Percentiles rank a stretch among this genome's conserved stretches.
phyloP scores from a whole-genome alignment of 2,797 vertebrate genomes.

The Dendrocincla tyrannina region DNA sequence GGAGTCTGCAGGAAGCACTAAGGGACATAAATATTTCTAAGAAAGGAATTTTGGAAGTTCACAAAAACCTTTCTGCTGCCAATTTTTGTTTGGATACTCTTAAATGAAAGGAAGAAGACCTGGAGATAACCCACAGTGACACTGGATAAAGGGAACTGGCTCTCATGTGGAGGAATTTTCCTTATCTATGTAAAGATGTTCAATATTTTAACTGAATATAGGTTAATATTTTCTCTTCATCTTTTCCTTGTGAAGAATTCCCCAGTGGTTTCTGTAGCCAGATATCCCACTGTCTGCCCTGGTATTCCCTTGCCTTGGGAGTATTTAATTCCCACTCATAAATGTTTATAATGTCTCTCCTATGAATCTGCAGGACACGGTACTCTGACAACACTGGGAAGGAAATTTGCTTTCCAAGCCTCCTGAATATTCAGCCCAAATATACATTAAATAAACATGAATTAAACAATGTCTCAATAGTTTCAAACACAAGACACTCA shows the following conservation, averaged over 20 bases:
- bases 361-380: background rate
- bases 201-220: background rate
- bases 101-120: background rate
- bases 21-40: background rate
- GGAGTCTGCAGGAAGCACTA: background rate
- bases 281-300: background rate
- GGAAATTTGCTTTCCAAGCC: background rate
- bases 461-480: background rate
- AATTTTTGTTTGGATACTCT: background rate
- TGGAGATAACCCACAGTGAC: rapidly evolving
- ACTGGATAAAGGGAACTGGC: background rate
- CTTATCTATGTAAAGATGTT: background rate
- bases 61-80: background rate
- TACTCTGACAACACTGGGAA: background rate
- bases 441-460: background rate
- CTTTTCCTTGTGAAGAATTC: background rate
- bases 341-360: background rate
- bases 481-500: background rate
- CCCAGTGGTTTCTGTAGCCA: background rate
- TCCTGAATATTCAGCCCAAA: background rate
- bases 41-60: background rate
- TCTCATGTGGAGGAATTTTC: background rate
- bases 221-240: background rate
- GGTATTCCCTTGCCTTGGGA: background rate
- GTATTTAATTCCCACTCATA: background rate